Base-by-base conservation (phyloP, 2,113 vertebrate species). In the Neomonachus schauinslandi region DNA sequence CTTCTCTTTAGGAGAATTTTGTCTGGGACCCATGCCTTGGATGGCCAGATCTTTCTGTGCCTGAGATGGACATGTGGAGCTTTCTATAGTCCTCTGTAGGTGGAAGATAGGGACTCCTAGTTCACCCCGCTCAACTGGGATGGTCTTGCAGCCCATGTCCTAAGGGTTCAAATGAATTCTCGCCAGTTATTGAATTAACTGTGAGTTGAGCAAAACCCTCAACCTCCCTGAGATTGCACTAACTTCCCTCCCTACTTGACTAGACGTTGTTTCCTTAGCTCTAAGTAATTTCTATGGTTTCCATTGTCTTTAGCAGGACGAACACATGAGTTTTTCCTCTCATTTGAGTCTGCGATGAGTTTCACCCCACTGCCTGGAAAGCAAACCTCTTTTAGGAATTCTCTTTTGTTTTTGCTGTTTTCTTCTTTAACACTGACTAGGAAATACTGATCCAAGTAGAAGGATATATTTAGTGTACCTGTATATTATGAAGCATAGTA, bases 351-450 rank as follows among this genome's bases (percentile, higher is more conserved):
- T 51, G 71, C 3, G 31, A 0, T 46, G 69, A 89, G 42, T 76
- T 22, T 53, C 28, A 42, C 31, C 16, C 21, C 6, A 55, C 9
- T 42, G 39, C 33, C 67, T 53, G 57, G 22, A 55, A 36, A 79
- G 18, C 51, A 59, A 92, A 69, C n/a, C 3, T 55, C 31, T 21
- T 65, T 63, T 53, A 36, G 69, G 31, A 77, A 83, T 69, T 74
- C 31, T 74, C 24, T 94, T 57, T 72, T 71, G 8, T 31, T 53
- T 85, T 63, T 72, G 24, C 42, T 53, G 2, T 84, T 90, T 65
- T 72, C 63, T 31, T 92, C 69, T 80, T 71, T 86, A 91, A 90
- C 36, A 19, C 53, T 72, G n/a, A 55, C 72, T 79, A 33, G 31
- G 28, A 72, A 77, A 39, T 36, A 71, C 6, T 36, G 33, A 76